A percentile compares a stretch with the other conserved stretches of the same genome.
These are phyloP conservation scores for Distichodus sexfasciatus DNA, from an alignment of 2,797 vertebrate species.

Conservation along the genomic window DNA sequence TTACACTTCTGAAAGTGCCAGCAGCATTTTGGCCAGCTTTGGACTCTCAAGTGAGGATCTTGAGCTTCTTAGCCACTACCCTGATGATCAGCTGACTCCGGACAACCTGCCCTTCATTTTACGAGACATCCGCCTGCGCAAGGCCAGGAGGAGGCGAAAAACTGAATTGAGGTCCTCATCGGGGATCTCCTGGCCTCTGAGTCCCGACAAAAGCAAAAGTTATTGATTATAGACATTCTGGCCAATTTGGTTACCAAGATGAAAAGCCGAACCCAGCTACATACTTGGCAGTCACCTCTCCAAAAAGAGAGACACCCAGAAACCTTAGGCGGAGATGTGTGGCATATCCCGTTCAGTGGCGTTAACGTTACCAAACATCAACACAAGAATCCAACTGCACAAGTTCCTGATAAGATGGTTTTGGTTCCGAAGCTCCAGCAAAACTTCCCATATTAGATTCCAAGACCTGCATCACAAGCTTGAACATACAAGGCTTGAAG, in stretches of 20 bases:
- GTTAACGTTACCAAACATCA: conserved; percentile 27
- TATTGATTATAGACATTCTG: conserved; percentile 91
- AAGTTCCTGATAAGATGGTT: conserved; percentile 48
- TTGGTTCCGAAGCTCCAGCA: conserved; percentile 52
- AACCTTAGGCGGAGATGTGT: conserved; percentile 64
- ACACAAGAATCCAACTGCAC: conserved; percentile 2
- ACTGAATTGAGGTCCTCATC: conserved; percentile 35
- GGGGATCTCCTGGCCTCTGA: conserved; percentile 46
- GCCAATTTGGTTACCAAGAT: conserved; percentile 79
- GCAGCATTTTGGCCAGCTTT: conserved; percentile 88
- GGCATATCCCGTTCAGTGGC: conserved; percentile 31
- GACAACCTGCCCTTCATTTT: conserved; percentile 91
- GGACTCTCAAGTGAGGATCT: conserved; percentile 92
- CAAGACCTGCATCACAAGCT: conserved; percentile 33
- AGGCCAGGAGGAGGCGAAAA: conserved; percentile 71
- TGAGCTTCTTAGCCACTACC: conserved; percentile 88
- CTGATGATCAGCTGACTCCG: conserved; percentile 90
- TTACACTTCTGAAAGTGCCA: conserved; percentile 86
- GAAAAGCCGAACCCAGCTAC: conserved; percentile 49
- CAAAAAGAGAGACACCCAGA: conserved; percentile 59
- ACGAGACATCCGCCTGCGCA: conserved; percentile 85
- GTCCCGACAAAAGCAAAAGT: conserved; percentile 78
- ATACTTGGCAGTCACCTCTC: conserved; percentile 34
- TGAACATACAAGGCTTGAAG: conserved; percentile 43
- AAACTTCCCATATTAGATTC: conserved; percentile 50